Conservation (phyloP, 2,113 vertebrate genomes). For the Dipodomys stephensi region DNA sequence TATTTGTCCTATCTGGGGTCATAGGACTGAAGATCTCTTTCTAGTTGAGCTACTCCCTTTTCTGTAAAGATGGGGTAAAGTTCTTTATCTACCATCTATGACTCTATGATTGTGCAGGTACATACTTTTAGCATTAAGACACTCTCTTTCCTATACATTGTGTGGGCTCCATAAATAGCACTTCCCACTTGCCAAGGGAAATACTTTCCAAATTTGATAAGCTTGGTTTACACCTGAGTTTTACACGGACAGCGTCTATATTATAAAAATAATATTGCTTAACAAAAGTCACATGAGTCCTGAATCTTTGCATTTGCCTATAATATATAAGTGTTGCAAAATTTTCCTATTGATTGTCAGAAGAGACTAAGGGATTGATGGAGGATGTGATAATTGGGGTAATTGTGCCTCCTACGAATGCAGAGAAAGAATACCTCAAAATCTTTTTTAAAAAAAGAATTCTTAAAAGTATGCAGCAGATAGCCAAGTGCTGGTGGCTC, state of each 20-base stretch:
- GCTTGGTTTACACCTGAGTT: slow-evolving; percentile 28
- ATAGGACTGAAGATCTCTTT: background rate
- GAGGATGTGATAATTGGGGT: too few species aligned
- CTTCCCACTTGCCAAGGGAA: background rate
- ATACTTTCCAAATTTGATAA: background rate
- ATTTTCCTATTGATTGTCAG: background rate
- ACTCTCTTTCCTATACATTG: background rate
- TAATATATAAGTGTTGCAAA: background rate
- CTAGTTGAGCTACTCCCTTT: background rate
- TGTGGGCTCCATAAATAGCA: background rate
- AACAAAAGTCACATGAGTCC: background rate
- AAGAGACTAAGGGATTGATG: background rate
- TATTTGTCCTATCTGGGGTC: background rate
- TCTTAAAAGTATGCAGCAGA: too few species aligned
- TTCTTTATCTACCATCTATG: background rate
- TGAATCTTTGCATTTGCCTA: background rate
- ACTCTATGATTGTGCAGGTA: background rate
- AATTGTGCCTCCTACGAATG: background rate
- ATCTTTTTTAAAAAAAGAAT: too few species aligned
- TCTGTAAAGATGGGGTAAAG: background rate
- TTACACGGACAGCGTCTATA: background rate
- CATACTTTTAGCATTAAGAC: background rate
- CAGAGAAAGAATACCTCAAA: background rate
- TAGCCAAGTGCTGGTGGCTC: too few species aligned
- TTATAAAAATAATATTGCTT: slow-evolving; percentile 25